Conservation (phyloP, 1,140 invertebrate species). For the Ridgeia piscesae region DNA sequence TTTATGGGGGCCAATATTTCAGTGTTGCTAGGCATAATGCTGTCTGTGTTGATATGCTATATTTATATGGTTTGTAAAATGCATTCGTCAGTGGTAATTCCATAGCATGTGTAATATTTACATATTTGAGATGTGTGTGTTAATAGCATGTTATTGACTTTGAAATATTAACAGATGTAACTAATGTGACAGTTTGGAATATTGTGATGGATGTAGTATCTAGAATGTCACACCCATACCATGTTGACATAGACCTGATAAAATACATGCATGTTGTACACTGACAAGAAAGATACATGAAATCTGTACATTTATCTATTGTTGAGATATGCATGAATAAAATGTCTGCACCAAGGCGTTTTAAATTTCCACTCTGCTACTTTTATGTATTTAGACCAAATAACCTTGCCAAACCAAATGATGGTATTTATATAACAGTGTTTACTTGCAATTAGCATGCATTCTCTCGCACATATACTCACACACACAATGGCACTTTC, state of each 20-base stretch:
- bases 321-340: background rate
- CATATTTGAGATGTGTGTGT: background rate
- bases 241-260: background rate
- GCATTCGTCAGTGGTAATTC: background rate
- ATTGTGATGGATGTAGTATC: background rate
- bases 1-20: background rate
- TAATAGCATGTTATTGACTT: background rate
- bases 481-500: no score
- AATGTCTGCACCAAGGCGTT: background rate
- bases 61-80: background rate
- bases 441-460: no score
- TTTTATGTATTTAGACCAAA: background rate
- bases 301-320: background rate
- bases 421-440: no score
- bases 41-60: background rate
- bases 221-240: background rate
- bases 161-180: background rate
- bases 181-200: background rate
- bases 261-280: background rate
- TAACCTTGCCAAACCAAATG: no score
- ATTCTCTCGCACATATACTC: no score
- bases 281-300: background rate
- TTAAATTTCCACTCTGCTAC: background rate
- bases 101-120: background rate
- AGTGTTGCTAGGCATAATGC: background rate